These are phyloP conservation scores for Pammene aurita DNA, from an alignment of 2,888 invertebrate species.

Conservation along the genomic window DNA sequence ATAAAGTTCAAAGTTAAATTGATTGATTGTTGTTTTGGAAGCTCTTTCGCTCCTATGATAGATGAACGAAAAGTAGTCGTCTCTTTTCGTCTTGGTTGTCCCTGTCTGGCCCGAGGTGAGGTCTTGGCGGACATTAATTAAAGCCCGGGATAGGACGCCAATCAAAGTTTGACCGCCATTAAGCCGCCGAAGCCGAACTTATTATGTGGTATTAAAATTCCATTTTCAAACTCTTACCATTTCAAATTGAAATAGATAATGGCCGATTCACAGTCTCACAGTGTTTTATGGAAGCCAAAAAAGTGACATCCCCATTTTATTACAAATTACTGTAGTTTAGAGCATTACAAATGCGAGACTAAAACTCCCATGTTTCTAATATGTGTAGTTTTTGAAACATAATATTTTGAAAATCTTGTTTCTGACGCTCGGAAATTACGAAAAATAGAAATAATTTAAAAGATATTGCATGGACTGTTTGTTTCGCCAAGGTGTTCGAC, in stretches of 20 bases:
- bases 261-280: too few species aligned
- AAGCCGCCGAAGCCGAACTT: constrained; percentile 78
- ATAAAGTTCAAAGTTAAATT: constrained; percentile 20
- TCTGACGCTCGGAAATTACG: too few species aligned
- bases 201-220: constrained; percentile 81
- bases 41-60: constrained; percentile 7
- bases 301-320: too few species aligned
- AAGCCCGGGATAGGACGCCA: constrained; percentile 78
- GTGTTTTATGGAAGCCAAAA: too few species aligned
- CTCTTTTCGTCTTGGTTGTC: constrained; percentile 58
- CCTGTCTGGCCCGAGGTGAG: constrained; percentile 63
- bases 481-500: too few species aligned
- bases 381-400: too few species aligned
- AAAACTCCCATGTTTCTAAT: too few species aligned
- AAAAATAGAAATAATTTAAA: too few species aligned
- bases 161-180: constrained; percentile 81
- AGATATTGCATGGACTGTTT: too few species aligned
- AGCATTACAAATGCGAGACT: too few species aligned
- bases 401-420: too few species aligned
- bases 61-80: constrained; percentile 56
- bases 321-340: too few species aligned
- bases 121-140: constrained; percentile 78
- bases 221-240: constrained; percentile 69
- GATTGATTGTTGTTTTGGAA: constrained; percentile 7
- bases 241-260: constrained; percentile 71